A percentile compares a stretch with the other conserved stretches of the same genome.
Evolutionary conservation across 2,797 vertebrate genomes (phyloP).

Genomic region (Sebastolobus altivelis): DNA sequence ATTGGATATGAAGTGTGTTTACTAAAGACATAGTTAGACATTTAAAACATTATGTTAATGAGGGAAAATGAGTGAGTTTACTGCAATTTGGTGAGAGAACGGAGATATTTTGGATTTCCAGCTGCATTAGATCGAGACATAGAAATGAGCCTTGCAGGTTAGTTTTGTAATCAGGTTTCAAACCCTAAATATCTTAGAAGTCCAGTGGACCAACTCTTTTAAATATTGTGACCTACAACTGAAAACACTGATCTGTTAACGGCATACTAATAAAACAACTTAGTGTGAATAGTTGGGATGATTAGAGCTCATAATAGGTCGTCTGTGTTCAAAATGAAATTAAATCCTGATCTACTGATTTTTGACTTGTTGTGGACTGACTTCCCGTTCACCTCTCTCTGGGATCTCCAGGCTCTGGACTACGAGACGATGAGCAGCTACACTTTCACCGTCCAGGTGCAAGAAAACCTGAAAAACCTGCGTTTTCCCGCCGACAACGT

Average conservation of each 20-base stretch:
- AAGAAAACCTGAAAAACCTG: slow-evolving; percentile 79
- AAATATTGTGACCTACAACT: not conserved
- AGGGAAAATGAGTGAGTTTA: not conserved
- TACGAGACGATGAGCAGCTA: slow-evolving; percentile 86
- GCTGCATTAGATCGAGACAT: not conserved
- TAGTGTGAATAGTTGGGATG: too few relatives aligned
- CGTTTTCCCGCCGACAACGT: slow-evolving; percentile 77
- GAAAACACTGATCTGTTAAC: not conserved
- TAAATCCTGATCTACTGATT: not conserved
- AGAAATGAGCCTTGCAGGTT: not conserved
- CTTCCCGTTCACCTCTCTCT: not conserved
- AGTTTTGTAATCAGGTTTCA: not conserved
- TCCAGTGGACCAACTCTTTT: not conserved
- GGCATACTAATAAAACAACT: not conserved
- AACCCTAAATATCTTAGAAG: not conserved
- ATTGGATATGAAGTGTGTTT: not conserved
- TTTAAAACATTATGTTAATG: not conserved
- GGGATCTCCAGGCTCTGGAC: slow-evolving; percentile 87
- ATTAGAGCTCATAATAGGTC: not conserved
- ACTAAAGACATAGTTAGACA: not conserved
- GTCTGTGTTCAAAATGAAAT: not conserved
- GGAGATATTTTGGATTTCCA: not conserved
- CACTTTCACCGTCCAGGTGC: slow-evolving; percentile 85
- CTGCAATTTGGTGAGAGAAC: not conserved
- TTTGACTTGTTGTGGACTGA: not conserved